Conservation (phyloP, 2,888 invertebrate species). For the Meloe dianella region DNA sequence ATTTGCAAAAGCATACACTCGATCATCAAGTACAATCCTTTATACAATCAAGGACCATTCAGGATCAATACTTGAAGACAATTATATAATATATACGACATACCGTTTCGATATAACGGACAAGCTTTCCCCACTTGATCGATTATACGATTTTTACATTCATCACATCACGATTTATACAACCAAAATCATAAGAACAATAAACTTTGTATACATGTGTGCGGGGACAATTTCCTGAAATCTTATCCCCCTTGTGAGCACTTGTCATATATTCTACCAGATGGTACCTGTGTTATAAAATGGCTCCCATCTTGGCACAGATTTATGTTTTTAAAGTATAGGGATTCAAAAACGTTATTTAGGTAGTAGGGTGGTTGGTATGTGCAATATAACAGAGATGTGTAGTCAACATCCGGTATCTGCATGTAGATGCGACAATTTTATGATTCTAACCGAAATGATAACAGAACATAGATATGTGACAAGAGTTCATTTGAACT, state of each 20-base stretch:
- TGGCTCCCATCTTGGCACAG: constrained; percentile 8
- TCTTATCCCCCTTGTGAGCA: constrained; percentile 15
- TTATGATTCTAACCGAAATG: constrained; percentile 1
- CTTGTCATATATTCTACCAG: constrained; percentile 13
- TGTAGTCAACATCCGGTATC: not conserved
- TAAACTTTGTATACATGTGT: not conserved
- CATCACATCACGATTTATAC: not conserved
- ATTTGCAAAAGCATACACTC: too few species aligned
- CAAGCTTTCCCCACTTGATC: too few species aligned
- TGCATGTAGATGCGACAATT: not conserved
- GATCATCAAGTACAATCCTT: too few species aligned
- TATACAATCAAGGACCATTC: too few species aligned
- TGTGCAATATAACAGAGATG: not conserved
- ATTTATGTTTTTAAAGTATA: constrained; percentile 3
- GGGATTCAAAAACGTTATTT: not conserved
- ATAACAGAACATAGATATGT: not conserved
- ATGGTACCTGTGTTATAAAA: constrained; percentile 17
- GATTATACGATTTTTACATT: not conserved
- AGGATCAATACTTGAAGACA: too few species aligned
- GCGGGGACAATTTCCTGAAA: constrained; percentile 14
- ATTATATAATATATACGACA: too few species aligned
- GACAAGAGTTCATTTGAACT: not conserved
- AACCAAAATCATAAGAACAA: not conserved
- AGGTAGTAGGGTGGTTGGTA: not conserved
- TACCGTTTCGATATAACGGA: too few species aligned